These are phyloP conservation scores for Tenebrosternarchus preto DNA, from an alignment of 2,113 vertebrate species.

Conservation along the genomic window DNA sequence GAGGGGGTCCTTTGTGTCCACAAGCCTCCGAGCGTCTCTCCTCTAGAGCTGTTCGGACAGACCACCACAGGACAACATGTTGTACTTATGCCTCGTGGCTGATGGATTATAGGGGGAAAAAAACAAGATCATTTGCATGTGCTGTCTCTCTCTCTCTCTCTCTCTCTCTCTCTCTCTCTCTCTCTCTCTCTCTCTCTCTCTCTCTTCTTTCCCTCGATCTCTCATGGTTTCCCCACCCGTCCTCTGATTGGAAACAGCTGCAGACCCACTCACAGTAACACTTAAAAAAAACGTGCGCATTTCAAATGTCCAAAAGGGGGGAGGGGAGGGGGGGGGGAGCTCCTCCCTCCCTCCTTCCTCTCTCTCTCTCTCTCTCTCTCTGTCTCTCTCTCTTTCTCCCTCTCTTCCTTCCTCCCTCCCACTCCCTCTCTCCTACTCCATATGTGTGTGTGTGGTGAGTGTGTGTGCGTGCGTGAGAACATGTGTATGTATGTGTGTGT, in stretches of 20 bases:
- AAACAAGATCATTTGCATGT: slow-evolving; percentile 77
- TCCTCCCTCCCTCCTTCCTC: slow-evolving; percentile 56
- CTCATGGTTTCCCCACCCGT: slow-evolving; percentile 53
- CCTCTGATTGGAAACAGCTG: slow-evolving; percentile 82
- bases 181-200: slow-evolving; percentile 15
- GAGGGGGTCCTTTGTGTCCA: slow-evolving; percentile 79
- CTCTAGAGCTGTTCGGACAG: slow-evolving; percentile 39
- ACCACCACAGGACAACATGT: slow-evolving; percentile 81
- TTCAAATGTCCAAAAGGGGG: slow-evolving; percentile 76
- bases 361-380: slow-evolving; percentile 67
- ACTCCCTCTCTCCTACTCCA: slow-evolving; percentile 21
- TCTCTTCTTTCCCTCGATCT: neutral
- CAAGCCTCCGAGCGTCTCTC: slow-evolving; percentile 47
- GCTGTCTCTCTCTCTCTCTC: slow-evolving; percentile 18
- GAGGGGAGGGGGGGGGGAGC: neutral
- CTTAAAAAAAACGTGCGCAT: slow-evolving; percentile 76
- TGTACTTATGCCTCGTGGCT: slow-evolving; percentile 80
- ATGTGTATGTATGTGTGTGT: slow-evolving; percentile 53
- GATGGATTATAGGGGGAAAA: slow-evolving; percentile 75
- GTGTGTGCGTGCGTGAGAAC: slow-evolving; percentile 22
- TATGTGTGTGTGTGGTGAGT: slow-evolving; percentile 17
- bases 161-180: slow-evolving; percentile 73
- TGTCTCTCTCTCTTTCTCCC: slow-evolving; percentile 26
- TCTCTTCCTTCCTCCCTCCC: slow-evolving; percentile 22
- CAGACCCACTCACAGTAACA: slow-evolving; percentile 79